Evolutionary conservation across 2,113 vertebrate genomes (phyloP), one percentile per base, ranked within the genome.

Genomic region (Alosa alosa): DNA sequence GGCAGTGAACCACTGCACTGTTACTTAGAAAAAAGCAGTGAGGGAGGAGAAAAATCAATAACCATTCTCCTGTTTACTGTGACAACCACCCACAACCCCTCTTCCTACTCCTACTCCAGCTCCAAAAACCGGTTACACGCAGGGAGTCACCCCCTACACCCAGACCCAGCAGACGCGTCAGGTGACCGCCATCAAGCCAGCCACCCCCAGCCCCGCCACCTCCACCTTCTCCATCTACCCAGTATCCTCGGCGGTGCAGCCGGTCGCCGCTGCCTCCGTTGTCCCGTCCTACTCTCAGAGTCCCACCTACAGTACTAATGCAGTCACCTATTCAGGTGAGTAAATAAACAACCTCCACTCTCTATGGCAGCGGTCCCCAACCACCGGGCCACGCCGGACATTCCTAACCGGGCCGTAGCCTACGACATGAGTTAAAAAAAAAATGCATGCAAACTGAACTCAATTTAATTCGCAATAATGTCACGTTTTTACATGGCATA

Each of bases 221-320:
- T 98, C 98, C 1, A 98, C 98, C 0, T 99, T 99, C 93, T 98
- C 98, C 85, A 98, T 99, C 91, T 99, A 99, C 94, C 98, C 98
- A 0, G 97, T 99, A 83, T 99, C 97, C 52, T 99, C 98, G 25
- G 96, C 97, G 17, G 98, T 99, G 86, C 98, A 99, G 89, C 98
- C 97, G 0, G 97, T 97, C 1, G 90, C 90, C 0, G 91, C 89
- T 1, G 96, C 98, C 45, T 97, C 97, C 64, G 98, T 99, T 52
- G 97, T 99, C 87, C 98, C 98, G 0, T 97, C 98, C 0, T 99
- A 99, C 90, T 99, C 98, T 82, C 98, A 99, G 89, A 98, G 97
- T 91, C 97, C 97, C 6, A 99, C 98, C 0, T 99, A 99, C 50
- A 99, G 98, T 94, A 99, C 98, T 64, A 99, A 97, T 25, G 98